Percentiles rank a stretch among this genome's conserved stretches.
These are phyloP conservation scores for Florisuga fusca DNA, from an alignment of 2,797 vertebrate genomes.

Conservation along the genomic window DNA sequence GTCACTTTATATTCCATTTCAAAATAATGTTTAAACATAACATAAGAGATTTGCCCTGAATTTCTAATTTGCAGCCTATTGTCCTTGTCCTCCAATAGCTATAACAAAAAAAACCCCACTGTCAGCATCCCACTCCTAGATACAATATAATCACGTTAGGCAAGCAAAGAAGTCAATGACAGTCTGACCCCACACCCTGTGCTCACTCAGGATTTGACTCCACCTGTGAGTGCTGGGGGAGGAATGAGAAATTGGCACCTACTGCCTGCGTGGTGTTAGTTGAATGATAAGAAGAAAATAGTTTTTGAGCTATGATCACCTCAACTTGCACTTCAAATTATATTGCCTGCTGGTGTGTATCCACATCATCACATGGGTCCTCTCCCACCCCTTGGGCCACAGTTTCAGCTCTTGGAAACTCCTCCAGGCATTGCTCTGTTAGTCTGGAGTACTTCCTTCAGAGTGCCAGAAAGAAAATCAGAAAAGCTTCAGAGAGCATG, in stretches of 20 bases:
- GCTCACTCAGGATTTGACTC: neutral
- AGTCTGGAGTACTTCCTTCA: neutral
- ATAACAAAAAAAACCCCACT: neutral
- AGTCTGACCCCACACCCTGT: neutral
- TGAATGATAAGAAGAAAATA: neutral
- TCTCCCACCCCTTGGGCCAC: neutral
- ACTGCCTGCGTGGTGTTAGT: neutral
- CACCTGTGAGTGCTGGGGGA: neutral
- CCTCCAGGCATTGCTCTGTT: neutral
- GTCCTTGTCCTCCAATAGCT: conserved; percentile 31
- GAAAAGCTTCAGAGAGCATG: neutral
- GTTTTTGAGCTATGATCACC: neutral
- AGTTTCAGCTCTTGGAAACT: neutral
- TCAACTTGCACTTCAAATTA: neutral
- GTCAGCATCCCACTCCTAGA: conserved; percentile 16
- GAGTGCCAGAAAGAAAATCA: neutral
- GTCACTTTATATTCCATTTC: conserved; percentile 33
- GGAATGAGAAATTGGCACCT: neutral
- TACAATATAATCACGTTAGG: conserved; percentile 13
- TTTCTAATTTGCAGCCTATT: conserved; percentile 36
- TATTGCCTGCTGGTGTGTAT: neutral
- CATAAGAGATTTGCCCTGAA: conserved; percentile 20
- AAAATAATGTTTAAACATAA: conserved; percentile 59
- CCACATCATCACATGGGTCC: rapidly evolving
- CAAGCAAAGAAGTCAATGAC: conserved; percentile 25